Percentiles rank a stretch among this genome's conserved stretches.
These are phyloP conservation scores for Mus spicilegus DNA, from an alignment of 2,113 vertebrate species.

Conservation along the genomic window DNA sequence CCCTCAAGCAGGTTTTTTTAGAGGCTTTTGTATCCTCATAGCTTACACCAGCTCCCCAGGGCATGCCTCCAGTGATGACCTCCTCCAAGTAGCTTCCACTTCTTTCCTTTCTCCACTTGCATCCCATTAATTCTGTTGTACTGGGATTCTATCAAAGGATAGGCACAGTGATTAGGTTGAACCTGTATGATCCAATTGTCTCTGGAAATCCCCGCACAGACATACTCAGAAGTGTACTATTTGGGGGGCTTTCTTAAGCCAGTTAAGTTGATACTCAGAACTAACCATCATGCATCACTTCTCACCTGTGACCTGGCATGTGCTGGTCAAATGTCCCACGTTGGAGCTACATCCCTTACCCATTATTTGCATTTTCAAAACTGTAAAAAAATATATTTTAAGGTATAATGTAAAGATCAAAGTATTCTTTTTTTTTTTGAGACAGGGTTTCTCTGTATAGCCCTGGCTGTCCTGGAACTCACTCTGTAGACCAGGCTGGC, in stretches of 20 bases:
- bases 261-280: neutral
- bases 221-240: neutral
- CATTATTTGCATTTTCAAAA: constrained; percentile 7
- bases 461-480: too few relatives aligned
- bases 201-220: neutral
- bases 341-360: neutral
- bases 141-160: neutral
- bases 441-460: too few relatives aligned
- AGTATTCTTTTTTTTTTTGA: neutral
- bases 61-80: neutral
- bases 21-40: too few relatives aligned
- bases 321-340: too few relatives aligned
- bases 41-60: neutral
- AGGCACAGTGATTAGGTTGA: neutral
- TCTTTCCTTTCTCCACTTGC: neutral
- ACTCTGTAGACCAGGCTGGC: too few relatives aligned
- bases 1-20: too few relatives aligned
- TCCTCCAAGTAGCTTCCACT: too few relatives aligned
- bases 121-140: neutral
- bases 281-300: neutral
- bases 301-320: neutral
- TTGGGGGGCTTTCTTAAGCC: neutral
- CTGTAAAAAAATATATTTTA: neutral
- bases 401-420: neutral
- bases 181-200: neutral